Evolutionary conservation across 2,797 vertebrate species (phyloP).

Genomic region (Sebastes paucispinis): DNA sequence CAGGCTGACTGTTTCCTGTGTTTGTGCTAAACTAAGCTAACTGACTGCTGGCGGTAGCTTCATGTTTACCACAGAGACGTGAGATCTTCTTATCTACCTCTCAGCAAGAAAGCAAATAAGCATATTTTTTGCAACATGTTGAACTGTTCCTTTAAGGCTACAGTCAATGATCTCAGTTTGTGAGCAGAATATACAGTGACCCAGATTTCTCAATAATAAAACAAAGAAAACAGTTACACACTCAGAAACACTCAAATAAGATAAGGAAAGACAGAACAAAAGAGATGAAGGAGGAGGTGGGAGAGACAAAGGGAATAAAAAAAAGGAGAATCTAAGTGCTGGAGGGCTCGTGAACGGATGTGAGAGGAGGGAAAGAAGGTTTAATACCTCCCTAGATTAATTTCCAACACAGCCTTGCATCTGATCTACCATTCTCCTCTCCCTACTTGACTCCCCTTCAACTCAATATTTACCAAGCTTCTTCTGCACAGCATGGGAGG

Average conservation of each 20-base stretch:
- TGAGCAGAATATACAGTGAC: neutral
- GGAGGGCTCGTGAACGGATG: constrained; percentile 15
- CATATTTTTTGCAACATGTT: neutral
- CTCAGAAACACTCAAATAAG: neutral
- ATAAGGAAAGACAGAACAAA: neutral
- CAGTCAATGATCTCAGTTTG: neutral
- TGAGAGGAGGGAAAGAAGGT: neutral
- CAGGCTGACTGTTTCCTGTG: neutral
- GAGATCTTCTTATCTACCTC: neutral
- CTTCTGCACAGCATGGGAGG: constrained; percentile 50
- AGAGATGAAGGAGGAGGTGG: constrained; percentile 12
- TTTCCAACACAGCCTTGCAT: constrained; percentile 46
- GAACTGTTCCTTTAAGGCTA: neutral
- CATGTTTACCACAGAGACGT: neutral
- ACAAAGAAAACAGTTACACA: neutral
- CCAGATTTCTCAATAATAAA: neutral
- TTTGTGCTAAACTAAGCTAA: neutral
- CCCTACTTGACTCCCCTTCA: constrained; percentile 26
- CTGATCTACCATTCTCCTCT: constrained; percentile 49
- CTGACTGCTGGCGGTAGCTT: neutral
- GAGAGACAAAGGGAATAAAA: neutral
- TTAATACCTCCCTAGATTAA: constrained; percentile 52
- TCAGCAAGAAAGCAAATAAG: neutral
- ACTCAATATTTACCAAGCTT: constrained; percentile 71
- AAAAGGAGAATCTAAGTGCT: neutral